These are phyloP conservation scores for Apodemia mormo DNA, from an alignment of 2,888 invertebrate species.

Conservation along the genomic window DNA sequence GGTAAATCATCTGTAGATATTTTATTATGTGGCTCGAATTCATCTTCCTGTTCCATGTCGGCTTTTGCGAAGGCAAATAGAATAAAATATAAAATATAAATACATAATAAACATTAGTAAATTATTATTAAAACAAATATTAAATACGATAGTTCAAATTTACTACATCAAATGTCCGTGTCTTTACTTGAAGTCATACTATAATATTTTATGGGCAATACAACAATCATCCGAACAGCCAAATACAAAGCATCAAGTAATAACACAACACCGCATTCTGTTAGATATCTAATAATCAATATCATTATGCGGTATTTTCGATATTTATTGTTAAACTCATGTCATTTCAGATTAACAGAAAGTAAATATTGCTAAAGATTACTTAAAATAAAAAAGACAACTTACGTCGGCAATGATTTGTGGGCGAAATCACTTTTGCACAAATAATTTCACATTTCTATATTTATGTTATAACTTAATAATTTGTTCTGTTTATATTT, in stretches of 20 bases:
- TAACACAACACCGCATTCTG: slow-evolving; percentile 48
- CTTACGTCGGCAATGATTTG: slow-evolving; percentile 52
- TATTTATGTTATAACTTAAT: slow-evolving; percentile 46
- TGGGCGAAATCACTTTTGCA: slow-evolving; percentile 46
- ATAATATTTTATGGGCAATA: slow-evolving; percentile 9
- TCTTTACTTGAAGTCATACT: not conserved
- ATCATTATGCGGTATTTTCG: slow-evolving; percentile 60
- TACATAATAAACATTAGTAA: slow-evolving; percentile 27
- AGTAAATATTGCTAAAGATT: slow-evolving; percentile 39
- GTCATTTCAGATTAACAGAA: slow-evolving; percentile 37
- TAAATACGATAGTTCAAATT: not conserved
- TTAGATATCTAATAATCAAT: slow-evolving; percentile 62
- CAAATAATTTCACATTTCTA: slow-evolving; percentile 70
- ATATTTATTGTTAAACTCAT: slow-evolving; percentile 43
- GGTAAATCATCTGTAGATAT: slow-evolving; percentile 61
- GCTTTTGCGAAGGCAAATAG: slow-evolving; percentile 46
- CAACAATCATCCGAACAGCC: slow-evolving; percentile 42
- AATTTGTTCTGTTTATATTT: slow-evolving; percentile 44
- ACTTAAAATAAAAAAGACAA: slow-evolving; percentile 50
- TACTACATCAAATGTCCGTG: not conserved
- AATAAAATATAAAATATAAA: slow-evolving; percentile 35
- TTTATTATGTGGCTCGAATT: slow-evolving; percentile 53
- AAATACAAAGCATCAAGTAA: slow-evolving; percentile 45
- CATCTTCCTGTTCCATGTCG: slow-evolving; percentile 64
- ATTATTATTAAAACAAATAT: slow-evolving; percentile 16